Conservation (phyloP, 2,888 invertebrate genomes). For the Drosophila prostipennis region DNA sequence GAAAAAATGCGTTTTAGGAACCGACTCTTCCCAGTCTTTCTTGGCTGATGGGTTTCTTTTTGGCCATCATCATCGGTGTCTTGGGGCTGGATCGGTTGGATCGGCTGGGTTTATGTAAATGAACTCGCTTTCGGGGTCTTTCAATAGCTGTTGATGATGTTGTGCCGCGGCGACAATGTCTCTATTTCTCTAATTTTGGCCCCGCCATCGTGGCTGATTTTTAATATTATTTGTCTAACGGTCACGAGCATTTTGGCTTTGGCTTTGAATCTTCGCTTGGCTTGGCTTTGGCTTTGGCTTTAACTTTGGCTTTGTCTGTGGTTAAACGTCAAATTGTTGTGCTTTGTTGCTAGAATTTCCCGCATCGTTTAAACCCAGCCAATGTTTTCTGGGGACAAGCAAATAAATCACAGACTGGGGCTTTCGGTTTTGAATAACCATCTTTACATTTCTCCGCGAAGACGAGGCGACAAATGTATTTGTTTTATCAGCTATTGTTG, state of each 20-base stretch:
- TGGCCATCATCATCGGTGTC: conserved; percentile 24
- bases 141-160: conserved; percentile 76
- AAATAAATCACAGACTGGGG: conserved; percentile 69
- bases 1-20: conserved; percentile 74
- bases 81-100: conserved; percentile 21
- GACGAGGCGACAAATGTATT: conserved; percentile 76
- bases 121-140: conserved; percentile 54
- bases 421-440: conserved; percentile 69
- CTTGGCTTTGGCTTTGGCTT: conserved; percentile 34
- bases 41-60: conserved; percentile 40
- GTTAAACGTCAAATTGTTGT: conserved; percentile 71
- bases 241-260: conserved; percentile 71
- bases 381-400: conserved; percentile 70
- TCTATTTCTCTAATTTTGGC: conserved; percentile 68
- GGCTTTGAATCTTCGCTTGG: conserved; percentile 40
- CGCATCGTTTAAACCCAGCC: conserved; percentile 75
- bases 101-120: conserved; percentile 64
- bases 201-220: conserved; percentile 56
- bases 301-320: conserved; percentile 62
- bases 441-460: conserved; percentile 67
- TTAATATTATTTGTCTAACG: conserved; percentile 78
- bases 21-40: conserved; percentile 40
- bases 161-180: conserved; percentile 73
- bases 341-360: conserved; percentile 67
- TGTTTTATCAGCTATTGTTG: conserved; percentile 75